Percentiles rank a stretch among this genome's conserved stretches.
Conservation (phyloP, 2,797 vertebrate genomes). For the Chaunax sp. region DNA sequence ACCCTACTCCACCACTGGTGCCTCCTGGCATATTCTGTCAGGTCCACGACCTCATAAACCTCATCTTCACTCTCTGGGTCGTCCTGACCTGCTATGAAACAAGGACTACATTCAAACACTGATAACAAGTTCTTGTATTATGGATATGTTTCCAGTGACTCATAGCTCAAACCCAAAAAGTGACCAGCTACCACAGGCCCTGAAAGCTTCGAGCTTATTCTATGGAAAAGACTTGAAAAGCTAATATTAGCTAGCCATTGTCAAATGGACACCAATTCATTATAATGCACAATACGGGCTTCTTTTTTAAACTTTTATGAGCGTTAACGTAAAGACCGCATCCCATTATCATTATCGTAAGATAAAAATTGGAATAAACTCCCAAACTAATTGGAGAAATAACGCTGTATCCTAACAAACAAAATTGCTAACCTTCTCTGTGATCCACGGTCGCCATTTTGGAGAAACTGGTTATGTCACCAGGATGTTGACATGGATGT, state of each 20-base stretch:
- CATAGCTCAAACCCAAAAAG: too few relatives aligned
- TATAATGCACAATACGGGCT: not conserved
- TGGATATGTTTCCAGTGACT: too few relatives aligned
- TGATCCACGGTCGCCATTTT: conserved; percentile 86
- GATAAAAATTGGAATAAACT: rapidly evolving
- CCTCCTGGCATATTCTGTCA: conserved; percentile 94
- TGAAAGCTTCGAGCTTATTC: not conserved
- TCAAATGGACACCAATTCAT: conserved; percentile 52
- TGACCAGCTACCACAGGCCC: not conserved
- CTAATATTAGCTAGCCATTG: conserved; percentile 52
- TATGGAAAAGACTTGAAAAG: conserved; percentile 15
- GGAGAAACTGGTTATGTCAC: conserved; percentile 70
- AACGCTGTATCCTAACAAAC: conserved; percentile 3
- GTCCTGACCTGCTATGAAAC: conserved; percentile 58
- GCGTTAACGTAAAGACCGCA: rapidly evolving
- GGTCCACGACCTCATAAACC: conserved; percentile 95
- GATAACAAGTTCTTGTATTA: too few relatives aligned
- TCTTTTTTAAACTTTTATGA: rapidly evolving
- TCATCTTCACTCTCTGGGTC: conserved; percentile 93
- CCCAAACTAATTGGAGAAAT: rapidly evolving
- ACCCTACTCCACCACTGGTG: conserved; percentile 97
- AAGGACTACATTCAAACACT: too few relatives aligned
- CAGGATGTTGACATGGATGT: conserved; percentile 84
- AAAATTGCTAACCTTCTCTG: conserved; percentile 76
- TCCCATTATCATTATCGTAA: rapidly evolving